A percentile compares a stretch with the other conserved stretches of the same genome.
phyloP scores from a whole-genome alignment of 2,888 invertebrate genomes.

The Colletes collaris region DNA sequence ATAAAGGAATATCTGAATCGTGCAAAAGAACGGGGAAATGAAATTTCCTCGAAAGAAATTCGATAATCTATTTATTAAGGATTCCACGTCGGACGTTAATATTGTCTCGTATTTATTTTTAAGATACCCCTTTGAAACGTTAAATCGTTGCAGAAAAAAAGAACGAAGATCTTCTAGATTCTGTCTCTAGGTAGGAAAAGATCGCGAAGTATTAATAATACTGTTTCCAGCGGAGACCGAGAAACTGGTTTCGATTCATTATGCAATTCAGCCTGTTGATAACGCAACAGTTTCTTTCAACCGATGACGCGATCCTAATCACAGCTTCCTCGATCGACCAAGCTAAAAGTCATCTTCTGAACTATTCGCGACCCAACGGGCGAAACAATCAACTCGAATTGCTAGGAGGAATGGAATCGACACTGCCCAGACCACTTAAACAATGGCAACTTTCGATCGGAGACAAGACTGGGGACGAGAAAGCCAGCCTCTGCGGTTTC shows the following conservation, averaged over 20 bases:
- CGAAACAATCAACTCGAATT: background rate
- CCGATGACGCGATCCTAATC: slow-evolving; percentile 18
- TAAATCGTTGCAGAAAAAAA: too few relatives aligned
- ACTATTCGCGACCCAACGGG: background rate
- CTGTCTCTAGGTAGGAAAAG: too few relatives aligned
- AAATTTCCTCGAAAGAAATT: too few relatives aligned
- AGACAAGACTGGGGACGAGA: slow-evolving; percentile 20
- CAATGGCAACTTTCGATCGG: slow-evolving; percentile 10
- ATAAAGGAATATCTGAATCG: too few relatives aligned
- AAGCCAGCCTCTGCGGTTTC: slow-evolving; percentile 42
- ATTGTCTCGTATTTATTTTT: too few relatives aligned
- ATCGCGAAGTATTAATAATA: too few relatives aligned
- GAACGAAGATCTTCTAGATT: too few relatives aligned
- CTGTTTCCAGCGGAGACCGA: background rate
- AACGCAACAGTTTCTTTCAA: background rate
- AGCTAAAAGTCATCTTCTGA: background rate
- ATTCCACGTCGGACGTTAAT: too few relatives aligned
- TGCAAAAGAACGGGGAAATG: too few relatives aligned
- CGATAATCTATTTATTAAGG: too few relatives aligned
- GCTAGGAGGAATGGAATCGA: background rate
- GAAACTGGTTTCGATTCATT: slow-evolving; percentile 17
- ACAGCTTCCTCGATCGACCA: background rate
- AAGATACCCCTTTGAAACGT: too few relatives aligned
- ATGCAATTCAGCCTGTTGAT: too few relatives aligned
- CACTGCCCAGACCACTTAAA: background rate